Evolutionary conservation across 2,888 invertebrate species (phyloP).

Genomic region (Ormyrus pomaceus): DNA sequence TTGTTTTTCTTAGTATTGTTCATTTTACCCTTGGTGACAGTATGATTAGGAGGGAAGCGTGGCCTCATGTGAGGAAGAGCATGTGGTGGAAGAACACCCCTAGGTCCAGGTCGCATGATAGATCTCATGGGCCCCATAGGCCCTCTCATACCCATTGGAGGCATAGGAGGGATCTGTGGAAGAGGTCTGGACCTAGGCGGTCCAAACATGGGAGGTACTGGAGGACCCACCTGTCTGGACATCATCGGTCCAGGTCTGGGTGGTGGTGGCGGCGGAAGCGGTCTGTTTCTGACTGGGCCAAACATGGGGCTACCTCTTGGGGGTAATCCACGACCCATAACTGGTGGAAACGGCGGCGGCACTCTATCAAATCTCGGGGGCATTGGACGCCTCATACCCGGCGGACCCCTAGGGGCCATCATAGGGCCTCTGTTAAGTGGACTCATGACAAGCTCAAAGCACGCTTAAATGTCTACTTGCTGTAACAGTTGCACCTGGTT

Average conservation of each 20-base stretch:
- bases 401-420: constrained; percentile 66
- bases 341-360: constrained; percentile 59
- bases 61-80: constrained; percentile 68
- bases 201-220: constrained; percentile 22
- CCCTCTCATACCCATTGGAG: constrained; percentile 58
- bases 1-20: constrained; percentile 66
- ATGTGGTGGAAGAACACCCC: constrained; percentile 64
- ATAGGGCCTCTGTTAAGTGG: constrained; percentile 69
- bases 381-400: constrained; percentile 65
- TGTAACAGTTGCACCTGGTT: no score
- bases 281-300: constrained; percentile 55
- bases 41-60: constrained; percentile 65
- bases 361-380: constrained; percentile 61
- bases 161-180: constrained; percentile 58
- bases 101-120: constrained; percentile 62
- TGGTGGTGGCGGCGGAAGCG: constrained; percentile 58
- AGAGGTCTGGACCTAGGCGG: constrained; percentile 10
- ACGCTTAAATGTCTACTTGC: no score
- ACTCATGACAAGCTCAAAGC: constrained; percentile 63
- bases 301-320: constrained; percentile 58
- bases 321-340: constrained; percentile 50
- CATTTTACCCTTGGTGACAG: constrained; percentile 65
- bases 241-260: constrained; percentile 58
- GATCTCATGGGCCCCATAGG: constrained; percentile 60
- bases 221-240: constrained; percentile 44